Percentiles rank a stretch among this genome's conserved stretches.
These are phyloP conservation scores for Lepus timidus DNA, from an alignment of 2,113 vertebrate genomes.

Conservation along the genomic window DNA sequence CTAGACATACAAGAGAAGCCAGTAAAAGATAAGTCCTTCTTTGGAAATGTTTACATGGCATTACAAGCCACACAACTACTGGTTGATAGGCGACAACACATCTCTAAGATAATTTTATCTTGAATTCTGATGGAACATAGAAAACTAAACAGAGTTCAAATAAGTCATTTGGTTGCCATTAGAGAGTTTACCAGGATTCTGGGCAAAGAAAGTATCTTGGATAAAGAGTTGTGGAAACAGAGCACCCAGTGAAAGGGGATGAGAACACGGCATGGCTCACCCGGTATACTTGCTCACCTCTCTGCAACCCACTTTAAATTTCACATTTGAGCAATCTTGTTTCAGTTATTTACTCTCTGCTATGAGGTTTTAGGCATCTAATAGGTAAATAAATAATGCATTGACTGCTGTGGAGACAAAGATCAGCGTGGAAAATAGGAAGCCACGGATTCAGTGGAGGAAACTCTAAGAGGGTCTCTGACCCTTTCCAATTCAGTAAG, in stretches of 20 bases:
- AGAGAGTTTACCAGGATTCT: not conserved
- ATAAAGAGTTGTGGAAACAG: not conserved
- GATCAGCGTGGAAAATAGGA: conserved; percentile 29
- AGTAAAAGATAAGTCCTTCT: conserved; percentile 13
- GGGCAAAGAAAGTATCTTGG: not conserved
- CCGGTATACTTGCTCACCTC: not conserved
- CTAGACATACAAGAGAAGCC: not conserved
- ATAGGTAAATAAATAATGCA: conserved; percentile 75
- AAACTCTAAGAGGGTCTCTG: conserved; percentile 66
- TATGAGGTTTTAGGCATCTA: conserved; percentile 38
- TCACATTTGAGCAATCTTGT: not conserved
- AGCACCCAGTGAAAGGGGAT: not conserved
- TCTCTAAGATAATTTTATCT: conserved; percentile 19
- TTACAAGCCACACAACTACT: not conserved
- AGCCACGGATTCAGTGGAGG: conserved; percentile 50
- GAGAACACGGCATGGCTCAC: not conserved
- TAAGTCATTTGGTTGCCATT: not conserved
- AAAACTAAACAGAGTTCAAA: conserved; percentile 15
- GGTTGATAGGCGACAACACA: not conserved
- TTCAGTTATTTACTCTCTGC: conserved; percentile 48
- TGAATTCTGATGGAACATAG: not conserved
- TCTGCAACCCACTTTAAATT: conserved; percentile 37
- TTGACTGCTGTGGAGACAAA: conserved; percentile 54
- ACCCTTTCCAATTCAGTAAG: conserved; percentile 63
- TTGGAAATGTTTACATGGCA: not conserved